Conservation (phyloP, 2,888 invertebrate genomes). For the Lingula anatina region DNA sequence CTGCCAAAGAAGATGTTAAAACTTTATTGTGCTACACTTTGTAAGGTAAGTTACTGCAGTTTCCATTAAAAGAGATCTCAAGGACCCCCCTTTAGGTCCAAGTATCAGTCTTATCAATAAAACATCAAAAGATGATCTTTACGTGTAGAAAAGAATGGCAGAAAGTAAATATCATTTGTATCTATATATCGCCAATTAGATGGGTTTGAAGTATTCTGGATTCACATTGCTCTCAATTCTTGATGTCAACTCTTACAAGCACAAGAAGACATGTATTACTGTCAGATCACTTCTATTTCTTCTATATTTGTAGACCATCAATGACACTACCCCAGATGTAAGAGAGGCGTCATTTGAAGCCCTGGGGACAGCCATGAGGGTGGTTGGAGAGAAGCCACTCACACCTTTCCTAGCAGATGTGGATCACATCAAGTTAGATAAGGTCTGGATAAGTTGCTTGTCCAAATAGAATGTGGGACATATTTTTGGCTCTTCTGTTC, state of each 20-base stretch:
- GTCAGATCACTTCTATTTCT: too few species aligned
- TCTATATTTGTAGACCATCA: slow-evolving; percentile 46
- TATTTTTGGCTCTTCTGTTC: background rate
- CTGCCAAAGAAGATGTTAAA: slow-evolving; percentile 88
- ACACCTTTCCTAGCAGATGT: slow-evolving; percentile 80
- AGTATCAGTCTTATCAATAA: too few species aligned
- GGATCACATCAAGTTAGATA: slow-evolving; percentile 85
- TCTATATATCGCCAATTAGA: too few species aligned
- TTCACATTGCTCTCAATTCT: too few species aligned
- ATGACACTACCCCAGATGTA: slow-evolving; percentile 74
- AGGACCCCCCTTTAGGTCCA: too few species aligned
- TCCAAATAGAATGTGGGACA: background rate
- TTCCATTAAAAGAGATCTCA: too few species aligned
- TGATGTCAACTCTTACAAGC: too few species aligned
- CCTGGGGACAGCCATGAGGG: slow-evolving; percentile 86
- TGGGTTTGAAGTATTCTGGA: too few species aligned
- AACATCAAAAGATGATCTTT: too few species aligned
- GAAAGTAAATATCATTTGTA: too few species aligned
- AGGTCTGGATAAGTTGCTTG: slow-evolving; percentile 54
- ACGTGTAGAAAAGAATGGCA: too few species aligned
- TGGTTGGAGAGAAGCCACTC: slow-evolving; percentile 87
- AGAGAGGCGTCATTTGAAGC: slow-evolving; percentile 90
- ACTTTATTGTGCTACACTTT: slow-evolving; percentile 68
- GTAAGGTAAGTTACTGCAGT: slow-evolving; percentile 59
- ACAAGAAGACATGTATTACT: too few species aligned